Base-by-base conservation (phyloP, 2,888 invertebrate species). In the Amphipyra berbera region DNA sequence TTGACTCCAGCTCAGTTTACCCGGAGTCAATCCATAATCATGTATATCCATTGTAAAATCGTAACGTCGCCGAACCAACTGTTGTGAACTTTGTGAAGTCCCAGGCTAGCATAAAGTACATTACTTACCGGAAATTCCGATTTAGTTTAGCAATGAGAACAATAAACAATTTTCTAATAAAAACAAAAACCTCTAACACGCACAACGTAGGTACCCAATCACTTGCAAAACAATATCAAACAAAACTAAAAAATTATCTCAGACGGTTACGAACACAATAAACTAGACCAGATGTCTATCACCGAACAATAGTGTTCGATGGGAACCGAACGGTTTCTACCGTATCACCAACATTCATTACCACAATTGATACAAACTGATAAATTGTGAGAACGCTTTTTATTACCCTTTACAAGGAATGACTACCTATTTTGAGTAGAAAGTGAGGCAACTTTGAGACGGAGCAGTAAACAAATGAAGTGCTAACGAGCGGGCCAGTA, bases 281-380 rank as follows among this genome's bases (percentile, higher is more conserved):
- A 81, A 77, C 64, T 76, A 76, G 82, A 54, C 48, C 76, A 81
- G 69, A 72, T 64, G 68, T 66, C 67, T 69, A 76, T 78, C 71
- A 64, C 5, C 7, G 12, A 61, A 73, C 75, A 76, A 81, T 76
- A 66, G 69, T 44, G 47, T 63, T 50, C 65, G 66, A 71, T 81
- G 80, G 61, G 79, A 81, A 73, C 66, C 40, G 30, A 64, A 47
- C 63, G 6, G 47, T 68, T 64, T 67, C 66, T 59, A 68, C 35
- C 14, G 37, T 53, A 65, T 44, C 54, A 35, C 63, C 69, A 69
- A 52, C 67, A 54, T 65, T 69, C 67, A 76, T 68, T 75, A 73
- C 35, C 68, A 65, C 56, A 46, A 68, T 68, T 62, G 66, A 55
- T 64, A 64, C 70, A 61, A 38, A 53, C 50, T 46, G 57, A 69